Evolutionary conservation across 1,140 invertebrate species (phyloP).

Genomic region (Drosophila tsacasi): DNA sequence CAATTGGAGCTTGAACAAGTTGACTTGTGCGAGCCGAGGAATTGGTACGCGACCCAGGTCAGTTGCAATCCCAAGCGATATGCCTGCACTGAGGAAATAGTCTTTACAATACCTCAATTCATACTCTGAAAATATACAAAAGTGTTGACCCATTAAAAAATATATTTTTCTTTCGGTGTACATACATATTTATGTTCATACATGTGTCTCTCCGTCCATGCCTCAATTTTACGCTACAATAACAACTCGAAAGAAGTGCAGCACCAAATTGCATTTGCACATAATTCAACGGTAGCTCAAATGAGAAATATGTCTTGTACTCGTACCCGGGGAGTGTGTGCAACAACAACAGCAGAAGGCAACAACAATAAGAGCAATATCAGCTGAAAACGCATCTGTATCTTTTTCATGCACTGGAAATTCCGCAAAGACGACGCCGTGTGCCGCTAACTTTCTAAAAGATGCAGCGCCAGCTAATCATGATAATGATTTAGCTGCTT

Average conservation of each 20-base stretch:
- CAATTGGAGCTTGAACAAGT: conserved; percentile 69
- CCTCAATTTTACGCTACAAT: conserved; percentile 74
- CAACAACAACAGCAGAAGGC: conserved; percentile 4
- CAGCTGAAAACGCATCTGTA: conserved; percentile 78
- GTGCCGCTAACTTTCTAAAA: conserved; percentile 81
- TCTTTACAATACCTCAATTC: neutral
- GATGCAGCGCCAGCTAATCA: conserved; percentile 70
- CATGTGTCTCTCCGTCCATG: conserved; percentile 34
- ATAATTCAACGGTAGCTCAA: conserved; percentile 79
- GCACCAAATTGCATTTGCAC: conserved; percentile 71
- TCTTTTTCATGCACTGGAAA: conserved; percentile 83
- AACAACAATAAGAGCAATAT: conserved; percentile 20
- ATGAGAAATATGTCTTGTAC: conserved; percentile 57
- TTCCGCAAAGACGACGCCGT: conserved; percentile 69
- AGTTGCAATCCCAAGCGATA: neutral
- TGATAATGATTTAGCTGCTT: conserved; percentile 59
- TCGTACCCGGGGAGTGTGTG: conserved; percentile 16
- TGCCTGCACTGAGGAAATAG: neutral
- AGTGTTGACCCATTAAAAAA: conserved; percentile 23
- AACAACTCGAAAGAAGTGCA: conserved; percentile 62
- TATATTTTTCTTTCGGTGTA: conserved; percentile 27
- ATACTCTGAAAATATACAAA: neutral
- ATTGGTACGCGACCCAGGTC: conserved; percentile 53
- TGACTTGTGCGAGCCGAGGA: conserved; percentile 41
- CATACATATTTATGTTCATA: conserved; percentile 2